Evolutionary conservation across 2,113 vertebrate genomes (phyloP).

Genomic region (Oceanodroma tethys): DNA sequence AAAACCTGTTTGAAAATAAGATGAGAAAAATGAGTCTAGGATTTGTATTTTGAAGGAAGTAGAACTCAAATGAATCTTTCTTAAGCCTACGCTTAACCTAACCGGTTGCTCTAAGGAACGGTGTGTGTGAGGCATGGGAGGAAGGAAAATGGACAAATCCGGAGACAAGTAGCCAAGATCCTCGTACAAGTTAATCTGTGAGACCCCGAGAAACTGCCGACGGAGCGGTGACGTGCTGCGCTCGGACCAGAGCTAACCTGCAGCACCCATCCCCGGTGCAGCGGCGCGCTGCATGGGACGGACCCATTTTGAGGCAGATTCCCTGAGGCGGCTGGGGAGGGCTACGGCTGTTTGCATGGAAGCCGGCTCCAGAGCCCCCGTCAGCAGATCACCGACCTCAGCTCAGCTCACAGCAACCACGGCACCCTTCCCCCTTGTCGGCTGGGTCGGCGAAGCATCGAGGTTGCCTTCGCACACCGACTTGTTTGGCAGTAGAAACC

Average conservation of each 20-base stretch:
- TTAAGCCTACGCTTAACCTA: neutral
- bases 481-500: neutral
- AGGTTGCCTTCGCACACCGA: too few species aligned
- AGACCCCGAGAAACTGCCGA: rapidly evolving
- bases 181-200: neutral
- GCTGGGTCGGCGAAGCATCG: neutral
- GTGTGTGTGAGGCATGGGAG: neutral
- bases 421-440: neutral
- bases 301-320: neutral
- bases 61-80: neutral
- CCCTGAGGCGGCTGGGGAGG: neutral
- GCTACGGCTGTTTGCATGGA: neutral
- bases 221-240: rapidly evolving
- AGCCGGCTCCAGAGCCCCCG: neutral
- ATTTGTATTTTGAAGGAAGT: neutral
- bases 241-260: neutral
- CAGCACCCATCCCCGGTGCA: neutral
- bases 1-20: neutral
- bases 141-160: neutral
- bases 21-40: neutral
- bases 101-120: neutral
- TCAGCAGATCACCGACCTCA: neutral
- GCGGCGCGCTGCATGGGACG: neutral
- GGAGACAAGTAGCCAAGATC: neutral
- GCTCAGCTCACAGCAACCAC: neutral